Percentiles rank a stretch among this genome's conserved stretches.
Evolutionary conservation across 2,888 invertebrate species (phyloP).

Genomic region (Fissipunctia ypsillon): DNA sequence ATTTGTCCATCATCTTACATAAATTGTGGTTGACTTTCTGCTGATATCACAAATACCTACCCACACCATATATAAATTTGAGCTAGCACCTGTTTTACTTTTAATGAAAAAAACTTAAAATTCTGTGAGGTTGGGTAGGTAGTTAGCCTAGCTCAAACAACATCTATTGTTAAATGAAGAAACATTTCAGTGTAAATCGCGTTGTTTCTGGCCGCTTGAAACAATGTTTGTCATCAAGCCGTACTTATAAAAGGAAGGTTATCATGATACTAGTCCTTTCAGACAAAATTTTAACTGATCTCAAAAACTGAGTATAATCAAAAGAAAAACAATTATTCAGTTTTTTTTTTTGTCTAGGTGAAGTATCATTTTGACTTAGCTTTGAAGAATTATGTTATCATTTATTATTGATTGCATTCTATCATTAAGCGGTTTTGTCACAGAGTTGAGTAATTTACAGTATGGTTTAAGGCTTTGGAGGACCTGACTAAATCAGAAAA

Average conservation of each 20-base stretch:
- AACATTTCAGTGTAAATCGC: slow-evolving; percentile 76
- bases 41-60: slow-evolving; percentile 78
- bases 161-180: slow-evolving; percentile 68
- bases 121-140: slow-evolving; percentile 80
- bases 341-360: slow-evolving; percentile 63
- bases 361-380: slow-evolving; percentile 62
- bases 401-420: slow-evolving; percentile 53
- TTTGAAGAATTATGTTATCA: slow-evolving; percentile 58
- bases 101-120: slow-evolving; percentile 62
- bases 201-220: slow-evolving; percentile 86
- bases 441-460: slow-evolving; percentile 64
- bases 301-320: slow-evolving; percentile 65
- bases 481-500: slow-evolving; percentile 25
- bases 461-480: slow-evolving; percentile 39
- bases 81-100: slow-evolving; percentile 87
- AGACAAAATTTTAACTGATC: slow-evolving; percentile 51
- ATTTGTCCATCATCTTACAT: slow-evolving; percentile 88
- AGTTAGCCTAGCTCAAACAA: slow-evolving; percentile 84
- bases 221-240: slow-evolving; percentile 83
- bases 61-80: slow-evolving; percentile 77
- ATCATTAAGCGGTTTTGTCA: slow-evolving; percentile 71
- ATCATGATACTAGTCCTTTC: slow-evolving; percentile 70
- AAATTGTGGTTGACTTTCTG: slow-evolving; percentile 89
- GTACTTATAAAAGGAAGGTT: slow-evolving; percentile 72
- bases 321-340: slow-evolving; percentile 65